These are phyloP conservation scores for Scomber colias DNA, from an alignment of 2,113 vertebrate genomes.

Conservation along the genomic window DNA sequence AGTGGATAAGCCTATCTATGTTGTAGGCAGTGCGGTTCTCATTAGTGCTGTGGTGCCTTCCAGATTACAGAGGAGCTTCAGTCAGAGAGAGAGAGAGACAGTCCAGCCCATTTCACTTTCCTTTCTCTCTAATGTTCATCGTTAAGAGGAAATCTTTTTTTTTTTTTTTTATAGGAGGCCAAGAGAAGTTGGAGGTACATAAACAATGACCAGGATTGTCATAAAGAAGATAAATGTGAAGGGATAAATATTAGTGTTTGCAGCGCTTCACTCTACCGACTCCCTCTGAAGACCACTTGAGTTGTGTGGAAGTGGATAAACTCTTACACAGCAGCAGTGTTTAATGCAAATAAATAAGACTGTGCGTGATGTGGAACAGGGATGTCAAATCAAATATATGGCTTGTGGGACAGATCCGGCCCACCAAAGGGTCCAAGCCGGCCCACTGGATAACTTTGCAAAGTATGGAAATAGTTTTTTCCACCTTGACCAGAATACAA, in stretches of 20 bases:
- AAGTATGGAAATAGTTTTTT: too few relatives aligned
- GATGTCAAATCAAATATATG: not conserved
- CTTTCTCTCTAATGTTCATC: not conserved
- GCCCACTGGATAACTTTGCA: too few relatives aligned
- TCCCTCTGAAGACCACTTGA: not conserved
- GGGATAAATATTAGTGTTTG: not conserved
- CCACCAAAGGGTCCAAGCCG: too few relatives aligned
- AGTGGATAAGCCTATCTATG: conserved; percentile 64
- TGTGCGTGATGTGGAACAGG: not conserved
- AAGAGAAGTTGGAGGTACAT: not conserved
- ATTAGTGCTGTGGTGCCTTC: conserved; percentile 58
- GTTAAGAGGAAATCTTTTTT: not conserved
- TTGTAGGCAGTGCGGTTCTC: conserved; percentile 53
- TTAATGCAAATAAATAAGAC: not conserved
- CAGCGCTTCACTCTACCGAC: not conserved
- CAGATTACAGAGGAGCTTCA: conserved; percentile 39
- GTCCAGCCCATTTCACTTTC: conserved; percentile 24
- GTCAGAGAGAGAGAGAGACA: not conserved
- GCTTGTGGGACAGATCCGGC: not conserved
- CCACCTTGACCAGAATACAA: too few relatives aligned
- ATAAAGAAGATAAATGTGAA: not conserved
- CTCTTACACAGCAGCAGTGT: not conserved
- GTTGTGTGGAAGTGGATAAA: not conserved
- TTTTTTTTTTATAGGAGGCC: too few relatives aligned
- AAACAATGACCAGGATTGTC: not conserved